Conservation (phyloP, 2,888 invertebrate genomes). For the Tribolium freemani region DNA sequence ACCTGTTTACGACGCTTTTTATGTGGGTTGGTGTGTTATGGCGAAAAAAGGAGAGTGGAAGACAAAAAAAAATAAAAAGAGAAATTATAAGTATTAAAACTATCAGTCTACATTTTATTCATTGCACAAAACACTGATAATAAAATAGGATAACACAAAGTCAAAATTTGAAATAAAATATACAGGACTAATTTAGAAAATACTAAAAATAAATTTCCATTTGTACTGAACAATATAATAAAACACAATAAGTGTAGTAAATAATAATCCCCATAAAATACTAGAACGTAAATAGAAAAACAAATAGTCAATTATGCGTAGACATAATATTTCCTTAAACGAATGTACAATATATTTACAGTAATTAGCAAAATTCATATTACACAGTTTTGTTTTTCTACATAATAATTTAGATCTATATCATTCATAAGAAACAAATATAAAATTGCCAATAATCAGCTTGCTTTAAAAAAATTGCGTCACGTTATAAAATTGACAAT, state of each 20-base stretch:
- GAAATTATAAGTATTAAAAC: conserved; percentile 59
- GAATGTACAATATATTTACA: conserved; percentile 68
- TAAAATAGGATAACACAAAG: conserved; percentile 63
- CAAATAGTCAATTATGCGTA: conserved; percentile 56
- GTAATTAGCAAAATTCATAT: conserved; percentile 65
- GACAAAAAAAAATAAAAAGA: conserved; percentile 49
- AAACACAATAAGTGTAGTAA: conserved; percentile 55
- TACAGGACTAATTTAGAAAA: conserved; percentile 62
- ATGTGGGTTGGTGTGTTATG: not conserved
- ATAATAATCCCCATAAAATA: conserved; percentile 60
- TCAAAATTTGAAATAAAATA: conserved; percentile 59
- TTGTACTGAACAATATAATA: conserved; percentile 63
- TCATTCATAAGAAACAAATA: conserved; percentile 59
- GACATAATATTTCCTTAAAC: conserved; percentile 66
- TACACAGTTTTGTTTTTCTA: conserved; percentile 58
- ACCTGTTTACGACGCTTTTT: not conserved
- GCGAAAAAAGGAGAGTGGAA: not conserved
- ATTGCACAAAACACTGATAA: conserved; percentile 67
- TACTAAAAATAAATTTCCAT: conserved; percentile 63
- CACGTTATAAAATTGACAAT: conserved; percentile 44
- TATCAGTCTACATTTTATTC: conserved; percentile 67
- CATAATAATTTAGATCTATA: conserved; percentile 62
- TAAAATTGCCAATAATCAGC: conserved; percentile 67
- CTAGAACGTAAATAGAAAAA: conserved; percentile 56
- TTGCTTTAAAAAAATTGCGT: conserved; percentile 41